Conservation (phyloP, 2,797 vertebrate genomes). For the Sebastes iracundus region DNA sequence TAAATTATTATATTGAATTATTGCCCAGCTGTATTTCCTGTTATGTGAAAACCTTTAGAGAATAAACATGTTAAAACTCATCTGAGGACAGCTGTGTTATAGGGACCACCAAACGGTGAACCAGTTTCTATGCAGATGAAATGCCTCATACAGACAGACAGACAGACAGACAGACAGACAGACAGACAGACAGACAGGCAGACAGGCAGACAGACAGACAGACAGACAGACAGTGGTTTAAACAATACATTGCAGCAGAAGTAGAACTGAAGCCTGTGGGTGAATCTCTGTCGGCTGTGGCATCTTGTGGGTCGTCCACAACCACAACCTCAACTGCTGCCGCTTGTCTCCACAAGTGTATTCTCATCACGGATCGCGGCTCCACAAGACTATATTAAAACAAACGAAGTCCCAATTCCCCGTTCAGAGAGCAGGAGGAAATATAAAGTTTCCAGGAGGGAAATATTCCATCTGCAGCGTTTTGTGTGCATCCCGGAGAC, state of each 20-base stretch:
- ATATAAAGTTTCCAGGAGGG: constrained; percentile 37
- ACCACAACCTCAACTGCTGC: neutral
- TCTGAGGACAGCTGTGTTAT: no score
- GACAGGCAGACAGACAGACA: no score
- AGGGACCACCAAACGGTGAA: no score
- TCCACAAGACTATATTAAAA: constrained; percentile 51
- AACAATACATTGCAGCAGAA: neutral
- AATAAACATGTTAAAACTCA: no score
- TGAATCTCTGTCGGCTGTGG: neutral
- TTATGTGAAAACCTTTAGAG: no score
- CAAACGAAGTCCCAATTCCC: constrained; percentile 49
- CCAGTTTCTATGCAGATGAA: no score
- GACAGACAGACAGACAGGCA: no score
- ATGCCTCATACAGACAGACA: no score
- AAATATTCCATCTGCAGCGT: constrained; percentile 10
- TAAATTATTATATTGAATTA: no score
- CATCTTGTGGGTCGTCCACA: neutral
- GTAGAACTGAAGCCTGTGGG: neutral
- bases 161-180: no score
- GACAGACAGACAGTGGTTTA: neutral
- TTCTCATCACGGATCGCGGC: constrained; percentile 3
- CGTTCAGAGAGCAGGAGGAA: constrained; percentile 30
- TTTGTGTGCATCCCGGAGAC: constrained; percentile 22
- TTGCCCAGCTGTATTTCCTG: no score
- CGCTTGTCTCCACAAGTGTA: neutral